Conservation (phyloP, 2,113 vertebrate genomes). For the Dicrurus megarhynchus region DNA sequence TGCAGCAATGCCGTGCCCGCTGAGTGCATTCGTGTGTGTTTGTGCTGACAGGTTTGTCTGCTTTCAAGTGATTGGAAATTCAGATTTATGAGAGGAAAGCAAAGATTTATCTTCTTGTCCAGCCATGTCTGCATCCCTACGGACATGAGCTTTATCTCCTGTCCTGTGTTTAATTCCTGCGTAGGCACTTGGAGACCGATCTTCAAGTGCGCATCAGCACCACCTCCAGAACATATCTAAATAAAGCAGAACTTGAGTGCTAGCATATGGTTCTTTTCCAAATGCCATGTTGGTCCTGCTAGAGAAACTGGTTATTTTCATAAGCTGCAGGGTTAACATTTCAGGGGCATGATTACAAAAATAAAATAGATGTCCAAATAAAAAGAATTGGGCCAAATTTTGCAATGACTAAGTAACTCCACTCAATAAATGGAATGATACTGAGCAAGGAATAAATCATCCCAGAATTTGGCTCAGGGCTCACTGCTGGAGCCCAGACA, state of each 20-base stretch:
- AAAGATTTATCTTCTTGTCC: neutral
- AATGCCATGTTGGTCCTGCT: neutral
- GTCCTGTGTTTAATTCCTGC: neutral
- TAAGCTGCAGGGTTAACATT: neutral
- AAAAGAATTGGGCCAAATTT: neutral
- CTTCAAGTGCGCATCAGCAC: neutral
- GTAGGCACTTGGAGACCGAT: neutral
- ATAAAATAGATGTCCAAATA: neutral
- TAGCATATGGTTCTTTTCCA: slow-evolving; percentile 6
- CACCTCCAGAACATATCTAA: slow-evolving; percentile 16
- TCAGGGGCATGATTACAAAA: neutral
- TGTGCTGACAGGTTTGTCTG: neutral
- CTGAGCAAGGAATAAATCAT: neutral
- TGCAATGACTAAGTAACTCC: neutral
- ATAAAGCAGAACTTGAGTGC: neutral
- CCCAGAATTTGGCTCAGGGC: neutral
- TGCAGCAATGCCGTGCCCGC: accelerated
- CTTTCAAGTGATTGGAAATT: neutral
- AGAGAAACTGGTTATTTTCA: neutral
- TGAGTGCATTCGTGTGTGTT: accelerated
- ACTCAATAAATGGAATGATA: slow-evolving; percentile 5
- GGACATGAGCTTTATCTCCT: neutral
- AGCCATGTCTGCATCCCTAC: neutral
- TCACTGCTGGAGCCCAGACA: neutral
- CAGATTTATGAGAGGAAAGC: neutral